A percentile compares a stretch with the other conserved stretches of the same genome.
These are phyloP conservation scores for Tonatia bakeri DNA, from an alignment of 2,113 vertebrate species.

Conservation along the genomic window DNA sequence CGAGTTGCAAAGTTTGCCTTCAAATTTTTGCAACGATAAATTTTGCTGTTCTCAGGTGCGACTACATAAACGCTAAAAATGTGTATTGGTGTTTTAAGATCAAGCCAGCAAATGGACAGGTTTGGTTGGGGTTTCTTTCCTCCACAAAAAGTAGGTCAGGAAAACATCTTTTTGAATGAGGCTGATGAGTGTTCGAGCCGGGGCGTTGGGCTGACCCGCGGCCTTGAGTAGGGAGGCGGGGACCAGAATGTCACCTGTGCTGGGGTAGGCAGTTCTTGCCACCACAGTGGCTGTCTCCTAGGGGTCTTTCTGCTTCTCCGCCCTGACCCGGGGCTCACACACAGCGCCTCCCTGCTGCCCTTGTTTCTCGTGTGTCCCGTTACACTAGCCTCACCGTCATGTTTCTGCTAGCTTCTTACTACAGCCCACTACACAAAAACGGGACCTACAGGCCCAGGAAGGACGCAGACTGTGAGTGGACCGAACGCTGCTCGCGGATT, in stretches of 20 bases:
- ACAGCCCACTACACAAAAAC: neutral
- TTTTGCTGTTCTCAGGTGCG: neutral
- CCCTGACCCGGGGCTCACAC: rapidly evolving
- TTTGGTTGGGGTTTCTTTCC: neutral
- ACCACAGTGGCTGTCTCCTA: rapidly evolving
- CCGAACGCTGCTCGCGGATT: neutral
- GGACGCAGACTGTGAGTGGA: neutral
- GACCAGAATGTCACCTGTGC: rapidly evolving
- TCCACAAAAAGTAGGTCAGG: neutral
- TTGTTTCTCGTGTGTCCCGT: too few species aligned
- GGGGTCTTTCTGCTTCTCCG: rapidly evolving
- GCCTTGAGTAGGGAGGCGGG: neutral
- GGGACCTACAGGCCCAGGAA: neutral
- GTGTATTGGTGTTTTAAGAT: neutral
- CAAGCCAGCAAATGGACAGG: neutral
- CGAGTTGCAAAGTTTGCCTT: neutral
- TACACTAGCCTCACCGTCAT: neutral
- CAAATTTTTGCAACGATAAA: neutral
- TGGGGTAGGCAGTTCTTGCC: rapidly evolving
- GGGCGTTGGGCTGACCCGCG: neutral
- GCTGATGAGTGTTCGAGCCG: too few species aligned
- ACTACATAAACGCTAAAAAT: neutral
- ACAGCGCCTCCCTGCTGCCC: neutral
- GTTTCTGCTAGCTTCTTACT: neutral
- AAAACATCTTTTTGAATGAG: too few species aligned